These are phyloP conservation scores for Nyctibius bracteatus DNA, from an alignment of 2,113 vertebrate genomes.

Conservation along the genomic window DNA sequence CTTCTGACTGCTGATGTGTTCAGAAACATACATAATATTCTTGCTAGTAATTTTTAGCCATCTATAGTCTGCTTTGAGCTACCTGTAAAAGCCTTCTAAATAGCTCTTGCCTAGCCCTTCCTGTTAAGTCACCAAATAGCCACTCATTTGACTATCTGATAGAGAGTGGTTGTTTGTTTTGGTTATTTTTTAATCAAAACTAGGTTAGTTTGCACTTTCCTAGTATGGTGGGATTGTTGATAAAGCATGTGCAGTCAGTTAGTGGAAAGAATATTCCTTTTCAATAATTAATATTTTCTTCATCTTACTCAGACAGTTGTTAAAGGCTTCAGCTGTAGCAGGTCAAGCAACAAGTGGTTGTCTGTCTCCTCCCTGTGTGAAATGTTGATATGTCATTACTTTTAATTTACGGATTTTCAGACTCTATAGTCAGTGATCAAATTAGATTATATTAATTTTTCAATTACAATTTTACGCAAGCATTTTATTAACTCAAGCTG, in stretches of 20 bases:
- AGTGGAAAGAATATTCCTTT: not conserved
- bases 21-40: not conserved
- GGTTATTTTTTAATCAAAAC: not conserved
- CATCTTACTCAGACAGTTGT: not conserved
- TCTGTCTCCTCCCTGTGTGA: not conserved
- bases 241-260: fast-evolving
- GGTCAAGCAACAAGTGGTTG: not conserved
- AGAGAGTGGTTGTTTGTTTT: not conserved
- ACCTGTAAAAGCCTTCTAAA: not conserved
- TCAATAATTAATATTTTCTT: not conserved
- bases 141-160: not conserved
- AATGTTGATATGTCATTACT: not conserved
- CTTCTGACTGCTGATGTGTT: not conserved
- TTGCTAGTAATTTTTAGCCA: not conserved
- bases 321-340: not conserved
- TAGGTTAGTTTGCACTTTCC: not conserved
- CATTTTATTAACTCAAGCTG: not conserved
- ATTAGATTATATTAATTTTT: conserved; percentile 7
- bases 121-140: not conserved
- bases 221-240: not conserved
- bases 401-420: not conserved
- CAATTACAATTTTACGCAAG: not conserved
- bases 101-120: not conserved
- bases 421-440: not conserved
- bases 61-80: not conserved